Base-by-base conservation (phyloP, 1,140 invertebrate genomes). In the Panonychus citri region DNA sequence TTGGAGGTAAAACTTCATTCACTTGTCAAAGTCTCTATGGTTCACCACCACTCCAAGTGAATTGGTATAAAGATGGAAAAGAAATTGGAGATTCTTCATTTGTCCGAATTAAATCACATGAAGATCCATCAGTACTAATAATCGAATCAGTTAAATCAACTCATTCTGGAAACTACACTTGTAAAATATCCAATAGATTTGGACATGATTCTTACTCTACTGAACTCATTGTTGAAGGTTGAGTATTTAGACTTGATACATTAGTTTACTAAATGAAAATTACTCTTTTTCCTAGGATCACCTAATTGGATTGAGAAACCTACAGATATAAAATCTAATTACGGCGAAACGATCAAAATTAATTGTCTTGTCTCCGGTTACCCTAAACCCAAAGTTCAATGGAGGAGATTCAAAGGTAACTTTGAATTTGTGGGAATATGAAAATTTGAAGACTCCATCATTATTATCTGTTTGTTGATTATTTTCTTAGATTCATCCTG, bases 291-390 rank as follows among this genome's bases (percentile, higher is more conserved):
- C 7, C 4, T 43, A 59, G 58, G 54, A 0, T 54, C 58, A 53
- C 54, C 55, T 3, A 34, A 30, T 0, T 59, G 58, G 58, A n/a
- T 21, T 10, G 34, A 28, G 19, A 54, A 59, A 48, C 58, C 58
- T 13, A 37, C 48, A 26, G 51, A 59, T 50, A 8, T 19, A 24
- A 46, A 52, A 28, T 10, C 49, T 1, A 48, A 28, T 1, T 49
- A 53, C 2, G 43, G 43, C 8, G 2, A 53, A 28, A 49, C 7
- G 0, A 15, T 56, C 13, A 28, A 26, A 26, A 7, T 59, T 0
- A 17, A 53, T 10, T 59, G 58, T 24, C 3, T 21, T 0, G 55
- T 54, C 8, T 27, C 26, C 15, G 58, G 58, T 13, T 56, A 43
- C 27, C 58, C 58, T 5, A 12, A n/a, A 13, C 58, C 58, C 17